Evolutionary conservation across 1,140 invertebrate species (phyloP).

Genomic region (Drusus annulatus): DNA sequence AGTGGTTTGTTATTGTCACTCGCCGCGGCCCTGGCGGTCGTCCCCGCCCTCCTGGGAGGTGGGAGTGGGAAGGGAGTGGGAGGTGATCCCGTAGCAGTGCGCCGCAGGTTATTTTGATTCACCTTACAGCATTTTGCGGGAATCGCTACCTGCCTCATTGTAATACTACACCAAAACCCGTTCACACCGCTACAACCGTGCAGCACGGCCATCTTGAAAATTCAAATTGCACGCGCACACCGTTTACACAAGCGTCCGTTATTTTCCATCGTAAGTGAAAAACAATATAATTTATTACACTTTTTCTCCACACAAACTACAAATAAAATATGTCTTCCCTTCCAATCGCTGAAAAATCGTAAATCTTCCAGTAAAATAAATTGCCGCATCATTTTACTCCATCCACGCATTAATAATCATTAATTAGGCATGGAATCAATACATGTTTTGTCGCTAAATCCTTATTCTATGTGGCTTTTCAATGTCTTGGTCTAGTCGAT

Average conservation of each 20-base stretch:
- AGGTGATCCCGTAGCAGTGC: conserved; percentile 53
- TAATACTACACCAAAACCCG: conserved; percentile 48
- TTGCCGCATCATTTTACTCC: no score
- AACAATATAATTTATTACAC: neutral
- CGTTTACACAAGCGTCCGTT: conserved; percentile 4
- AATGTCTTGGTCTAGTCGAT: no score
- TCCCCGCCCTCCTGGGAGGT: neutral
- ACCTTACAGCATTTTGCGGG: conserved; percentile 47
- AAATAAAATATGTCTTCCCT: no score
- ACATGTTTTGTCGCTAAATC: no score
- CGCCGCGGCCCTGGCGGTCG: neutral
- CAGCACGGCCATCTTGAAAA: conserved; percentile 24
- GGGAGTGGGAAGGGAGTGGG: conserved; percentile 19
- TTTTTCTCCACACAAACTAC: neutral
- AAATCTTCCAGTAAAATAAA: no score
- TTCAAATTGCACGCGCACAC: conserved; percentile 15
- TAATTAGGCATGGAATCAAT: no score
- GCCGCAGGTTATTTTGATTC: conserved; percentile 56
- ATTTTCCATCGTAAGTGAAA: conserved; percentile 24
- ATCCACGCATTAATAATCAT: no score
- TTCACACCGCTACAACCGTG: conserved; percentile 2
- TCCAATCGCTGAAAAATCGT: no score
- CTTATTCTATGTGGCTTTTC: no score
- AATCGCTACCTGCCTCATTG: conserved; percentile 52
- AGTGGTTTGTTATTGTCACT: no score